Evolutionary conservation across 1,140 invertebrate species (phyloP).

Genomic region (Sycophaga agraensis): DNA sequence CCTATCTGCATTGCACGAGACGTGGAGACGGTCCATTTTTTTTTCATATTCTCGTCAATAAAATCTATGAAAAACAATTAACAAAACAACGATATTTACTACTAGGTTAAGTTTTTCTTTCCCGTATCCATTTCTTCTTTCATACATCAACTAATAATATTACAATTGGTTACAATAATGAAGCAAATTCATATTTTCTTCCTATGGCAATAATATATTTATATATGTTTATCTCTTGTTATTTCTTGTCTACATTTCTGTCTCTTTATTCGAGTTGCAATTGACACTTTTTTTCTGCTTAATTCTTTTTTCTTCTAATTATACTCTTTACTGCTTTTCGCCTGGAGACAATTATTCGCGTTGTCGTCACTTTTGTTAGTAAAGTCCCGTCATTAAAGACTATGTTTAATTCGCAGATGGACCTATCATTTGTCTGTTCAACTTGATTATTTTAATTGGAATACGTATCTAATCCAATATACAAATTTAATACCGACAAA

Average conservation of each 20-base stretch:
- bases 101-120: constrained; percentile 36
- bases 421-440: no score
- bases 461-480: no score
- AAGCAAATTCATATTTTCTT: constrained; percentile 17
- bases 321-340: not conserved
- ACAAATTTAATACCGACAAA: no score
- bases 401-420: no score
- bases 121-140: constrained; percentile 21
- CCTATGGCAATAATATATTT: not conserved
- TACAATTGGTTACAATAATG: constrained; percentile 21
- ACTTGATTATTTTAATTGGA: no score
- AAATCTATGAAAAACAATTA: constrained; percentile 57
- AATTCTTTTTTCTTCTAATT: constrained; percentile 9
- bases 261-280: constrained; percentile 35
- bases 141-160: not conserved
- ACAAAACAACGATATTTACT: constrained; percentile 54
- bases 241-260: constrained; percentile 2
- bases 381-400: no score
- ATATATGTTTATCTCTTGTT: constrained; percentile 9
- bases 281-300: constrained; percentile 37
- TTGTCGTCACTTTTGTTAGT: no score
- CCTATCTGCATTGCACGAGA: constrained; percentile 37
- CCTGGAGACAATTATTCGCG: no score
- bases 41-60: constrained; percentile 39
- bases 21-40: constrained; percentile 43